Evolutionary conservation across 2,113 vertebrate species (phyloP), one percentile per base, ranked within the genome.

Genomic region (Channa argus): DNA sequence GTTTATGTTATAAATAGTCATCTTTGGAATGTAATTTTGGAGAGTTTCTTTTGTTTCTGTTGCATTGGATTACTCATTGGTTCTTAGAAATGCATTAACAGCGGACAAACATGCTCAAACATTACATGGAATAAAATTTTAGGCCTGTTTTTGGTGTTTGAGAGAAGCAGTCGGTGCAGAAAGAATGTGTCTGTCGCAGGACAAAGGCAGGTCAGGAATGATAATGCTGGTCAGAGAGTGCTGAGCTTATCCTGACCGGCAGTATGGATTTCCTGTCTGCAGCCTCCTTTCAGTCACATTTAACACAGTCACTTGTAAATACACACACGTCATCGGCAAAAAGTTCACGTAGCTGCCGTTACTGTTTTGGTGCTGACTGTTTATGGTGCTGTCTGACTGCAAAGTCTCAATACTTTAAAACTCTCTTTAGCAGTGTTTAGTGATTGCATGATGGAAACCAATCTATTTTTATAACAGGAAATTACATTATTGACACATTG

Each of bases 221-320:
- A 88, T 90, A 91, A 91, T 87, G 82, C 81, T 64, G 84, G 78
- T 75, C 64, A 4, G 76, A 86, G 79, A 88, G 87, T 83, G 76
- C 80, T 24, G 67, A 79, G 90, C 86, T 93, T 88, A 92, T 86
- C 79, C 83, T 84, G 45, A 36, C 82, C 75, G 77, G 75, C 83
- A 85, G 81, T 76, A 15, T 76, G 92, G 90, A 93, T 92, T 93
- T 93, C 91, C 93, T 91, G 90, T 72, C 77, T 54, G 82, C 80
- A 84, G 77, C 86, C 82, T 89, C 75, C 72, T 74, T 85, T 91
- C 82, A 82, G 65, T 83, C 72, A 70, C 63, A 84, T 81, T 34
- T 15, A 55, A 65, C 66, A 63, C 53, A 60, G 39, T 10, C 24
- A 37, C 63, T 71, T 7, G 39, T 11, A 51, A 34, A 33, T 33